phyloP scores from a whole-genome alignment of 2,797 vertebrate species.

The Bufotes viridis region DNA sequence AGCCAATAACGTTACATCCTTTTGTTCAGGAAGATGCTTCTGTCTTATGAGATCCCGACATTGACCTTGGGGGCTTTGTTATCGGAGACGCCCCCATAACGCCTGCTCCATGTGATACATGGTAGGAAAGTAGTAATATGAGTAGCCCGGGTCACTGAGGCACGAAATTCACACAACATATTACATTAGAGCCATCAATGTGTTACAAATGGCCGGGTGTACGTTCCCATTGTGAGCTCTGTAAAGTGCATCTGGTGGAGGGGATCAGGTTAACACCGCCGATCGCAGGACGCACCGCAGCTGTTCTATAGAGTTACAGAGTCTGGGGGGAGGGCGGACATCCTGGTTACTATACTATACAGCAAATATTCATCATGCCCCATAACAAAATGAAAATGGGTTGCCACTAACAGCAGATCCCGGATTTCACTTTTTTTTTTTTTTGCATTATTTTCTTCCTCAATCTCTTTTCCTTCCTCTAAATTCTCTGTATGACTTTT shows the following conservation, averaged over 20 bases:
- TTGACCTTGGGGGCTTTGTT: neutral
- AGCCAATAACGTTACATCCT: neutral
- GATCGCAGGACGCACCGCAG: neutral
- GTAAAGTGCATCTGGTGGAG: neutral
- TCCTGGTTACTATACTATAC: neutral
- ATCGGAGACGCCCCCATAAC: neutral
- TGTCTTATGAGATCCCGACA: neutral
- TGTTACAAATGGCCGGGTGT: neutral
- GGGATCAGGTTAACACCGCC: conserved; percentile 8
- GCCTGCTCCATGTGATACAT: neutral
- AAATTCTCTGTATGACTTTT: no score
- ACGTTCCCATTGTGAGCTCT: conserved; percentile 3
- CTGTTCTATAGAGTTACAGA: neutral
- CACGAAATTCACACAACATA: neutral
- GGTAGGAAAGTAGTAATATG: conserved; percentile 1
- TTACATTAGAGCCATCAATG: conserved; percentile 1
- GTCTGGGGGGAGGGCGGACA: neutral
- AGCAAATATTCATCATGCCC: neutral
- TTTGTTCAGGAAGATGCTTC: neutral
- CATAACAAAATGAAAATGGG: neutral
- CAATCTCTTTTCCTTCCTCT: no score
- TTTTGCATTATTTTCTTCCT: no score
- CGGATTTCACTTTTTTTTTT: no score
- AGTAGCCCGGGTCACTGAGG: neutral
- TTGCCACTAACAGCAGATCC: no score